Evolutionary conservation across 1,140 invertebrate genomes (phyloP), one percentile per base, ranked within the genome.

Genomic region (Zelostemma sp.): DNA sequence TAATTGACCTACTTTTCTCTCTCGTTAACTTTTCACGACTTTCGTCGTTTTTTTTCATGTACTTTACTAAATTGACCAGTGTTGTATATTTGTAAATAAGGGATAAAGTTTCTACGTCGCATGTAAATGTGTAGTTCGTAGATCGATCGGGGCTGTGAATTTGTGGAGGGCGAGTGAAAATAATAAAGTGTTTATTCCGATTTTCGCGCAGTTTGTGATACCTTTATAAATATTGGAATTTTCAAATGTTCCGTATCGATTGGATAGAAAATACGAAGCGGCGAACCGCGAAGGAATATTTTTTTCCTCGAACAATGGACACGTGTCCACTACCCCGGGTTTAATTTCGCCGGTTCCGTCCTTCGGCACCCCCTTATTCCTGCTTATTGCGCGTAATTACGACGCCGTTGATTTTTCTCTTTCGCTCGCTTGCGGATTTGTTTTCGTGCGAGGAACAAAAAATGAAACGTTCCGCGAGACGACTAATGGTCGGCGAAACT

Each of bases 401-500:
- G 8, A 15, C 38, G 14, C 5, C 57, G 25, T 57, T 17, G 40
- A 48, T 54, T 19, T 53, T 68, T 58, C 51, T n/a, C 55, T 54
- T 15, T n/a, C 18, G 46, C 19, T 16, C 28, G 38, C 55, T 63
- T 69, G 58, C 63, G 66, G 58, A 68, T 68, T 50, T 59, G 49
- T 55, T 71, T 68, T 61, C 40, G 56, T 55, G 50, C 58, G 54
- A 57, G 33, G 45, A 35, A 56, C 15, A 71, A 69, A 64, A 69
- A 63, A 40, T 59, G 41, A 68, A 53, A n/a, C n/a, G n/a, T 59
- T 43, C 60, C 28, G 53, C 50, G 6, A 33, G 54, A 54, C 19
- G 57, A 65, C 69, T 78, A 80, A 80, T 74, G 74, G 77, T 57
- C 33, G n/a, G 50, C 64, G 25, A 68, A 77, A 78, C 78, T 74